Evolutionary conservation across 2,888 invertebrate genomes (phyloP).

Genomic region (Odiellus spinosus): DNA sequence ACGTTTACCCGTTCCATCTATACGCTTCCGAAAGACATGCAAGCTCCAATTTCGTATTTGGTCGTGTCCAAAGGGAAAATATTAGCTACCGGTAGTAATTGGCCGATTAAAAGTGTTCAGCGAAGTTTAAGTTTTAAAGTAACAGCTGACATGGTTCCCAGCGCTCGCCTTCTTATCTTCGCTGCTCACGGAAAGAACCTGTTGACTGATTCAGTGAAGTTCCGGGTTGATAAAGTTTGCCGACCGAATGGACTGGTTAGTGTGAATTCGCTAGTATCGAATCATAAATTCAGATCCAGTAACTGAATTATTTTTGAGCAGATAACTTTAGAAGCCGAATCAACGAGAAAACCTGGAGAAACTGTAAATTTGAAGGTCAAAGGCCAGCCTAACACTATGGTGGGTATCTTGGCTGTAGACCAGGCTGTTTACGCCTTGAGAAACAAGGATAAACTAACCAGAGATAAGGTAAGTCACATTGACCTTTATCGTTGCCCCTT

Average conservation of each 20-base stretch:
- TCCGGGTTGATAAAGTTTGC: slow-evolving; percentile 11
- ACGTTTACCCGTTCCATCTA: no score
- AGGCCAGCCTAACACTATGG: slow-evolving; percentile 5
- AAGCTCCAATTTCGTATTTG: not conserved
- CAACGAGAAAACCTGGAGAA: no score
- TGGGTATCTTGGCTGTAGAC: slow-evolving; percentile 20
- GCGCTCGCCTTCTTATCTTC: slow-evolving; percentile 13
- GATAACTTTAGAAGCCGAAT: no score
- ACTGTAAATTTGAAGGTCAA: no score
- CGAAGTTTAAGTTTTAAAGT: slow-evolving; percentile 5
- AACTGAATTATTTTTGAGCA: no score
- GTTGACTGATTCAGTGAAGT: slow-evolving; percentile 17
- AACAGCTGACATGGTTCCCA: slow-evolving; percentile 16
- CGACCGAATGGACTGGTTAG: no score
- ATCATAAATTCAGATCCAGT: no score
- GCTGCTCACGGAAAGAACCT: slow-evolving; percentile 10
- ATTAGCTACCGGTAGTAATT: not conserved
- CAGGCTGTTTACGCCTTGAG: slow-evolving; percentile 19
- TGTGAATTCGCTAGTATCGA: no score
- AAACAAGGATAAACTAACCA: slow-evolving; percentile 14
- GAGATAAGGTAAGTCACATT: slow-evolving; percentile 9
- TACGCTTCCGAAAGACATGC: no score
- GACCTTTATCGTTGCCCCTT: not conserved
- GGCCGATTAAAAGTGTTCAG: no score
- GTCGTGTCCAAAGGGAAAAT: slow-evolving; percentile 10